These are phyloP conservation scores for Parauchenoglanis ngamensis DNA, from an alignment of 2,797 vertebrate genomes.

Conservation along the genomic window DNA sequence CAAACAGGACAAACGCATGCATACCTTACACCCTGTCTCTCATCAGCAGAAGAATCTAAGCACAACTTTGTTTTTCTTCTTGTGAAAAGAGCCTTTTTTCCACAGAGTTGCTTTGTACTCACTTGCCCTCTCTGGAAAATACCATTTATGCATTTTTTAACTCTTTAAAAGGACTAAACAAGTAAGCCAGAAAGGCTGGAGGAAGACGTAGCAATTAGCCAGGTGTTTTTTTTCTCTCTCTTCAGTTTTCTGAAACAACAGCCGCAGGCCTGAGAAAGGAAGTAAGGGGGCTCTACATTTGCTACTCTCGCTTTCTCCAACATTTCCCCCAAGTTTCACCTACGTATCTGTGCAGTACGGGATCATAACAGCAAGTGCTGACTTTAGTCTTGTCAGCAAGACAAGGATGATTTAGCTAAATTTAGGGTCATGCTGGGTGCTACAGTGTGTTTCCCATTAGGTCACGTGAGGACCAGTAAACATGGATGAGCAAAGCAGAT, in stretches of 20 bases:
- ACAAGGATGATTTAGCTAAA: not conserved
- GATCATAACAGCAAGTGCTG: not conserved
- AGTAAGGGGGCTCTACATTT: constrained; percentile 23
- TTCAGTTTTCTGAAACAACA: constrained; percentile 41
- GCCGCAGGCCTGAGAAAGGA: constrained; percentile 50
- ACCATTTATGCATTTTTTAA: not conserved
- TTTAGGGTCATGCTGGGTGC: too few species aligned
- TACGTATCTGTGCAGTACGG: not conserved
- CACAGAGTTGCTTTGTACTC: not conserved
- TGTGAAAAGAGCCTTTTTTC: not conserved
- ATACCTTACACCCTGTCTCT: not conserved
- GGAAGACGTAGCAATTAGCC: not conserved
- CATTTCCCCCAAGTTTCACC: not conserved
- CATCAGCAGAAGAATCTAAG: constrained; percentile 17
- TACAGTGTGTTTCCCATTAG: not conserved
- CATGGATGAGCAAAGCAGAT: not conserved
- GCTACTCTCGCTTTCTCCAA: not conserved
- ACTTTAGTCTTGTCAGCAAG: not conserved
- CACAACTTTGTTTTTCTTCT: constrained; percentile 17
- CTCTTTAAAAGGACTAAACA: constrained; percentile 1
- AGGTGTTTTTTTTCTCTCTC: constrained; percentile 15
- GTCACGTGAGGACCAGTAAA: not conserved
- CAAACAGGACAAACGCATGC: not conserved
- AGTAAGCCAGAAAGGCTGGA: not conserved
- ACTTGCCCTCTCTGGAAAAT: not conserved